Base-by-base conservation (phyloP, 1,140 invertebrate species). In the Spodoptera frugiperda region DNA sequence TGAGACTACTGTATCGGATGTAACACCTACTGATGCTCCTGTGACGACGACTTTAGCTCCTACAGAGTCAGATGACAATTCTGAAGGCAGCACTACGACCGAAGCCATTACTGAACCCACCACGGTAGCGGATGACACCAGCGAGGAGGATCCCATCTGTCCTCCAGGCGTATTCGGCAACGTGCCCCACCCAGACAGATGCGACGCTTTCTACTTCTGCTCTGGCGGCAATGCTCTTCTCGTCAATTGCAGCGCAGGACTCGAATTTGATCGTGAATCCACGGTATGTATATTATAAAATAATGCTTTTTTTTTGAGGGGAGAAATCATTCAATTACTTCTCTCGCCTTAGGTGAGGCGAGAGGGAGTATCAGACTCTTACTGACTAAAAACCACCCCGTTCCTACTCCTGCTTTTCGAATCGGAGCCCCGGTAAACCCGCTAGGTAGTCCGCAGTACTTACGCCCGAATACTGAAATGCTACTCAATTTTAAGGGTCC, bases 201-300 rank as follows among this genome's bases (percentile, higher is more conserved):
- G 81, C 55, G 44, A 76, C 33, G n/a, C 61, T 21, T 83, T 77
- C 74, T 80, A 76, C 39, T 53, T 80, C 21, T 83, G 82, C 19
- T 39, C 57, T 14, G 61, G 61, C 4, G 79, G 78, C 5, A 19
- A 73, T 1, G 57, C 76, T 5, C 25, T 83, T 44, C 79, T 33
- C 14, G 33, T 79, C 14, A 80, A 39, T 49, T 89, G 86, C n/a
- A 49, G 65, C 1, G 30, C 49, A 8, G 85, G 82, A 14, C 79
- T 81, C 12, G 82, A 89, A 57, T 87, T 81, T 48, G 77, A 78
- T 17, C 61, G n/a, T 11, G 12, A 46, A 19, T 3, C 11, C 11
- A 12, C 1, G 30, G 53, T 71, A 11, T 39, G 49, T 49, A 49
- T 4, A 25, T 25, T 25, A 25, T 25, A 25, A 25, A 25, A 25